Evolutionary conservation across 2,113 vertebrate species (phyloP).

Genomic region (Sorex fumeus): DNA sequence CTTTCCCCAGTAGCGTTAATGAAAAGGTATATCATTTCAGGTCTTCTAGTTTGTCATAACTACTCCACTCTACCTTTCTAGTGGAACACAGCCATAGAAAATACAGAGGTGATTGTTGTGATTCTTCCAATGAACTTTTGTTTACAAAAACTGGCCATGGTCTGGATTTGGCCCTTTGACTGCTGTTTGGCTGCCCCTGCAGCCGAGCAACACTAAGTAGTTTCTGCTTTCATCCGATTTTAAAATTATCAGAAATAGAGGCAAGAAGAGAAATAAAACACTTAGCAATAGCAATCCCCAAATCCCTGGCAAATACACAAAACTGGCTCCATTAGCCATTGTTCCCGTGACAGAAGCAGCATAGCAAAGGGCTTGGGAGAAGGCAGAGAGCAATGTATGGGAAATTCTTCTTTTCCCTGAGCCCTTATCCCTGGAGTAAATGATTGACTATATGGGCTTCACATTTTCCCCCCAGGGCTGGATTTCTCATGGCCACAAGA

Average conservation of each 20-base stretch:
- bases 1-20: no score
- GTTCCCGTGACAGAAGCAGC: not conserved
- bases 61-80: not conserved
- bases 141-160: constrained; percentile 22
- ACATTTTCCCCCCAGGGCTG: not conserved
- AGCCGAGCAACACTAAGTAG: not conserved
- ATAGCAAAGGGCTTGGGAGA: not conserved
- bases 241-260: constrained; percentile 13
- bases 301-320: not conserved
- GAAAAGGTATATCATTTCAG: not conserved
- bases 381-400: not conserved
- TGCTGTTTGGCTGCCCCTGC: not conserved
- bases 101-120: not conserved
- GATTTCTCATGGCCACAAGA: constrained; percentile 45
- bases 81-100: constrained; percentile 19
- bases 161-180: not conserved
- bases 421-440: constrained; percentile 37
- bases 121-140: constrained; percentile 6
- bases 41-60: not conserved
- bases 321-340: not conserved
- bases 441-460: constrained; percentile 2
- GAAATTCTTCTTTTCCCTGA: constrained; percentile 35
- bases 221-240: constrained; percentile 24
- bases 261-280: not conserved
- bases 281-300: not conserved